Percentiles rank a stretch among this genome's conserved stretches.
These are phyloP conservation scores for Seriola aureovittata DNA, from an alignment of 2,113 vertebrate species.

Conservation along the genomic window DNA sequence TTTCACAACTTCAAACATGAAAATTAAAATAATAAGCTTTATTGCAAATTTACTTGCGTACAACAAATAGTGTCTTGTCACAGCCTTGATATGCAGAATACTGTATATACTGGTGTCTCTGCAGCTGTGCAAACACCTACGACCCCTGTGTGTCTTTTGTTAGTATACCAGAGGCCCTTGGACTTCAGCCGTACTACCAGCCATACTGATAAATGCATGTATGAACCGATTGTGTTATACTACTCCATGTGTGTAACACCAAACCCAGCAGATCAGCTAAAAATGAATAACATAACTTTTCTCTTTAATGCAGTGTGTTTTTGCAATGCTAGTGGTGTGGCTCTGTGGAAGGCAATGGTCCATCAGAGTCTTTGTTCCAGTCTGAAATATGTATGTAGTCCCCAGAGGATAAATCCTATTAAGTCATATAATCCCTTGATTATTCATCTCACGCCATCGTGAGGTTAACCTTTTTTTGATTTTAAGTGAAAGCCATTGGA, in stretches of 20 bases:
- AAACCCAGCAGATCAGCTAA: neutral
- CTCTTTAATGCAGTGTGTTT: neutral
- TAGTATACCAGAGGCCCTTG: neutral
- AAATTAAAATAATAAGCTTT: neutral
- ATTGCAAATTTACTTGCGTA: neutral
- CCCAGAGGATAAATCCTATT: too few relatives aligned
- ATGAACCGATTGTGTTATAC: neutral
- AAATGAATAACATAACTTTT: neutral
- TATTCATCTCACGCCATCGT: too few relatives aligned
- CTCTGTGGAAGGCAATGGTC: neutral
- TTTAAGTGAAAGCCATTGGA: too few relatives aligned
- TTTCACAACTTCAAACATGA: slow-evolving; percentile 26
- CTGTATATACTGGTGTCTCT: too few relatives aligned
- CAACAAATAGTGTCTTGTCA: neutral
- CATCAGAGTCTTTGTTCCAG: neutral
- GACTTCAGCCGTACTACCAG: too few relatives aligned
- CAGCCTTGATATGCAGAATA: neutral
- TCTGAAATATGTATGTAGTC: neutral
- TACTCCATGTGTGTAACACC: too few relatives aligned
- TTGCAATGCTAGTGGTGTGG: too few relatives aligned
- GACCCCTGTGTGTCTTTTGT: too few relatives aligned
- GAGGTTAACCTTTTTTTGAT: too few relatives aligned
- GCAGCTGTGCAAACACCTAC: too few relatives aligned
- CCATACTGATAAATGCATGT: too few relatives aligned
- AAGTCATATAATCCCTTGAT: neutral